Evolutionary conservation across 2,797 vertebrate species (phyloP).

Genomic region (Sebastes oblongus): DNA sequence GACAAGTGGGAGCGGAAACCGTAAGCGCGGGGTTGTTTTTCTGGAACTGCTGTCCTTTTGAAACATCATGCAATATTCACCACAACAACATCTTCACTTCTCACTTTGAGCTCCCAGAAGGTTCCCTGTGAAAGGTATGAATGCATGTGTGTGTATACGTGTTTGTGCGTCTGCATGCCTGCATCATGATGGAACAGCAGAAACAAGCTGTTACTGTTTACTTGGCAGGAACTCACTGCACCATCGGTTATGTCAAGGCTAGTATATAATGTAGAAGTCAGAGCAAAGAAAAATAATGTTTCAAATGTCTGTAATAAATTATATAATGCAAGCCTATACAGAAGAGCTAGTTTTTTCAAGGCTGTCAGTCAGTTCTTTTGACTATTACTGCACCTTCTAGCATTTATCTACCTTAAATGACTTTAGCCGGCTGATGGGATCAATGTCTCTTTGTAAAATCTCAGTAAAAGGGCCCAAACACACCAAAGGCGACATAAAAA

Average conservation of each 20-base stretch:
- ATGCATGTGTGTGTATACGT: background rate
- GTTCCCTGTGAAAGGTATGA: constrained; percentile 45
- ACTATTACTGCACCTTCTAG: background rate
- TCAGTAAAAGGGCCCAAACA: background rate
- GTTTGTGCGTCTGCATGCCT: background rate
- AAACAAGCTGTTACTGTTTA: constrained; percentile 32
- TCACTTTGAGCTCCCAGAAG: constrained; percentile 47
- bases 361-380: background rate
- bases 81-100: constrained; percentile 58
- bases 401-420: background rate
- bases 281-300: background rate
- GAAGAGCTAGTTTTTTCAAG: background rate
- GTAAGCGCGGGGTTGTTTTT: constrained; percentile 38
- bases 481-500: accelerated
- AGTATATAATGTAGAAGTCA: background rate
- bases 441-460: background rate
- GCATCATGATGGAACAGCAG: background rate
- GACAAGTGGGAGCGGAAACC: constrained; percentile 52
- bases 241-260: background rate
- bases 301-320: constrained; percentile 3
- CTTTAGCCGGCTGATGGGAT: background rate
- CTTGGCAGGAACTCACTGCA: background rate
- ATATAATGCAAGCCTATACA: background rate
- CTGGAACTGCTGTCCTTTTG: constrained; percentile 37
- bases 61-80: constrained; percentile 73